Base-by-base conservation (phyloP, 2,797 vertebrate species). In the Gobio occitaniae region DNA sequence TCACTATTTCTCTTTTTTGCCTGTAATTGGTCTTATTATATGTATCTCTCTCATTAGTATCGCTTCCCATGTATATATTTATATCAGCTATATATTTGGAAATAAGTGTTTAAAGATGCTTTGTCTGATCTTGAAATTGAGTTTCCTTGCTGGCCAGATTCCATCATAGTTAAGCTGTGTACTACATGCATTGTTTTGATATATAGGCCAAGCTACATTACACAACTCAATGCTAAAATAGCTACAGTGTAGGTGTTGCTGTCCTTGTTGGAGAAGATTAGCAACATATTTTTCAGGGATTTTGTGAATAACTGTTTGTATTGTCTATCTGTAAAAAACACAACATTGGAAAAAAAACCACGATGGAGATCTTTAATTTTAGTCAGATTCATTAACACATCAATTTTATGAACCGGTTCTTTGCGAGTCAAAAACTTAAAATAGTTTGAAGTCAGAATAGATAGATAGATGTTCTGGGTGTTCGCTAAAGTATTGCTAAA, bases 121-220 rank as follows among this genome's bases (percentile, higher is more conserved):
- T 71, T 82, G 78, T 83, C 75, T 66, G 41, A 84, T 83, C 70
- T 86, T 74, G 52, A n/a, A 70, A 87, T 82, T 78, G 72, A 69
- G 70, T 74, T 84, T 69, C 47, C 68, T 86, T 84, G 61, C 69
- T 76, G 70, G 86, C 86, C 59, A 29, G 44, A 48, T 78, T 86
- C 82, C 65, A 80, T 78, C 80, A 84, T 72, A 82, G 80, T 84
- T 89, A 86, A 76, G 61, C 68, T 75, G 74, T 74, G 79, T 54
- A 85, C 84, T 82, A 83, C 84, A 89, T 86, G 83, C 82, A 83
- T 86, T 89, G 86, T 89, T 89, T 83, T 88, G 47, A 88, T 86
- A 89, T 88, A 82, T 86, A 85, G 88, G 86, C 86, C 86, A 84
- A 80, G 86, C 86, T 85, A 80, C 70, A 86, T 88, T 89, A 88